A percentile compares a stretch with the other conserved stretches of the same genome.
Conservation (phyloP, 2,113 vertebrate species). For the Chaetodon auriga region DNA sequence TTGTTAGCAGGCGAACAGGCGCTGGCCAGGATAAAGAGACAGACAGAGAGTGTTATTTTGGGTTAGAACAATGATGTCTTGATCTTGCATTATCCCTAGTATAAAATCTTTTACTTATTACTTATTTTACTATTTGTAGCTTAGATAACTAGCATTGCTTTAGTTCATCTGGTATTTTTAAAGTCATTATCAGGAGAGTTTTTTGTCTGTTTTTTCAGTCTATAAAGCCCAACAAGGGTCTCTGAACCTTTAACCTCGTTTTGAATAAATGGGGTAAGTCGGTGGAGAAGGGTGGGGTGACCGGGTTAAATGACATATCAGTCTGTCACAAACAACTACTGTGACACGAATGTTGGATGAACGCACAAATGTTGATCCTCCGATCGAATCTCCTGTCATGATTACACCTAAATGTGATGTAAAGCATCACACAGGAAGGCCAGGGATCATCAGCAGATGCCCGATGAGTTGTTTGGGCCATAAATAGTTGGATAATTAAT, state of each 20-base stretch:
- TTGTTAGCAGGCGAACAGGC: slow-evolving; percentile 21
- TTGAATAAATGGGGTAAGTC: slow-evolving; percentile 34
- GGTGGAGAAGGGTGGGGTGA: slow-evolving; percentile 18
- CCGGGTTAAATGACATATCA: slow-evolving; percentile 51
- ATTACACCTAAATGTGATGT: not conserved
- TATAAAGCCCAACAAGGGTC: not conserved
- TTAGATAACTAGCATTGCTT: not conserved
- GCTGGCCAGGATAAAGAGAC: not conserved
- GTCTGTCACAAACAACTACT: slow-evolving; percentile 35
- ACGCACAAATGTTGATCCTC: slow-evolving; percentile 8
- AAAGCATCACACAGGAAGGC: not conserved
- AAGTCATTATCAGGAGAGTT: not conserved
- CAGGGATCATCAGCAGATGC: not conserved
- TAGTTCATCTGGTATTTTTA: not conserved
- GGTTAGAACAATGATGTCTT: not conserved
- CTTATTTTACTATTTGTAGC: slow-evolving; percentile 4
- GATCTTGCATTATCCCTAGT: not conserved
- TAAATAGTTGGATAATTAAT: slow-evolving; percentile 7
- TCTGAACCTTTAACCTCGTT: slow-evolving; percentile 34
- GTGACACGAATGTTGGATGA: not conserved
- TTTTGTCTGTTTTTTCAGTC: not conserved
- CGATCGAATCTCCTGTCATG: not conserved
- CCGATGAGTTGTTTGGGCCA: not conserved
- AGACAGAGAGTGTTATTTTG: not conserved
- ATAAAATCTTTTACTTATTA: not conserved